phyloP scores from a whole-genome alignment of 2,797 vertebrate genomes.

The Ispidina picta region DNA sequence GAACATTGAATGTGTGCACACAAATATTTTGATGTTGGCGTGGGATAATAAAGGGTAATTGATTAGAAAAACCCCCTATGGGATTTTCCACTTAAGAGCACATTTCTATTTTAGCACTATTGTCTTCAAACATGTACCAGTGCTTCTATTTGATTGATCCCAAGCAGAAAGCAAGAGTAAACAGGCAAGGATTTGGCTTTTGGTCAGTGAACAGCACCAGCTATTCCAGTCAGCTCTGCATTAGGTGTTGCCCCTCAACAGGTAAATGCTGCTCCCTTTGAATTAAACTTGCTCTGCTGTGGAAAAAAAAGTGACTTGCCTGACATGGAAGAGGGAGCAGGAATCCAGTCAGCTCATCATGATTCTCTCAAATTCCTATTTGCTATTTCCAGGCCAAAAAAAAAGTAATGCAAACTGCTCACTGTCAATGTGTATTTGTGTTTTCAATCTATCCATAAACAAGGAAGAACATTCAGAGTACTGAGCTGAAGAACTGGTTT shows the following conservation, averaged over 20 bases:
- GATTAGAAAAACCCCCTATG: slow-evolving; percentile 41
- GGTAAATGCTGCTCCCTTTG: background rate
- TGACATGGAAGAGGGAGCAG: background rate
- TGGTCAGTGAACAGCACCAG: background rate
- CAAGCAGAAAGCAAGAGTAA: slow-evolving; percentile 15
- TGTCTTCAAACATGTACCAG: slow-evolving; percentile 14
- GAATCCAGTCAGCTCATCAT: background rate
- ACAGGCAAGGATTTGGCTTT: slow-evolving; percentile 2
- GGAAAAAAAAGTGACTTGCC: background rate
- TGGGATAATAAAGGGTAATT: slow-evolving; percentile 46
- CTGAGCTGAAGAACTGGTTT: background rate
- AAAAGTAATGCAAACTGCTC: background rate
- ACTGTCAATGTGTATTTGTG: background rate
- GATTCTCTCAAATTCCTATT: background rate
- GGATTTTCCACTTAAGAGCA: slow-evolving; percentile 35
- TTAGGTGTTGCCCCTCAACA: background rate
- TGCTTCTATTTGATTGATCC: background rate
- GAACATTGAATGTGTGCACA: slow-evolving; percentile 34
- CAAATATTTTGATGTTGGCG: slow-evolving; percentile 64
- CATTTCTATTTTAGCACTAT: slow-evolving; percentile 5
- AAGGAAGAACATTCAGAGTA: background rate
- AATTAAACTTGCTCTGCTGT: background rate
- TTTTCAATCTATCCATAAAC: background rate
- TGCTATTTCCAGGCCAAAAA: background rate
- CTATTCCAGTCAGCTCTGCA: background rate